Evolutionary conservation across 2,113 vertebrate genomes (phyloP).

Genomic region (Tetraodon nigroviridis): DNA sequence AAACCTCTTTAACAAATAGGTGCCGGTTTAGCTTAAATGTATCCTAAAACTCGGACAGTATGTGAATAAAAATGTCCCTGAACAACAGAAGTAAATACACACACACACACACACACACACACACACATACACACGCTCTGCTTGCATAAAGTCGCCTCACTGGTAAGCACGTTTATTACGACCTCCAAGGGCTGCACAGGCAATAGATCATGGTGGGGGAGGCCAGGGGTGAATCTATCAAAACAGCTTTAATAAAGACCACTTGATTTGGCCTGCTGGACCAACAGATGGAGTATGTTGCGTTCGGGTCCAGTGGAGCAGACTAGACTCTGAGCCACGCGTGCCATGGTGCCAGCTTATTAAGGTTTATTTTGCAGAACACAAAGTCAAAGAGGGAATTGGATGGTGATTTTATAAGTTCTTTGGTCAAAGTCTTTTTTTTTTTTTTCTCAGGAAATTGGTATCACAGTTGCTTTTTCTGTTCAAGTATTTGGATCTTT

Average conservation of each 20-base stretch:
- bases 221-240: slow-evolving; percentile 66
- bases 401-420: too few relatives aligned
- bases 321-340: slow-evolving; percentile 19
- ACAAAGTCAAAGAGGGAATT: slow-evolving; percentile 1
- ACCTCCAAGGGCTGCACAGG: slow-evolving; percentile 61
- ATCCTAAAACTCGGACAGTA: too few relatives aligned
- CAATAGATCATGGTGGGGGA: slow-evolving; percentile 63
- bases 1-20: too few relatives aligned
- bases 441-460: too few relatives aligned
- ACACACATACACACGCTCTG: slow-evolving; percentile 3
- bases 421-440: too few relatives aligned
- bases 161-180: slow-evolving; percentile 69
- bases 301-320: slow-evolving; percentile 62
- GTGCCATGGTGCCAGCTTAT: slow-evolving; percentile 35
- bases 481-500: too few relatives aligned
- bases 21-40: too few relatives aligned
- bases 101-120: slow-evolving; percentile 4
- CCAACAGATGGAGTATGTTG: slow-evolving; percentile 59
- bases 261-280: slow-evolving; percentile 62
- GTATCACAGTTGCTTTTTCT: too few relatives aligned
- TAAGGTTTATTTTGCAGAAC: slow-evolving; percentile 41
- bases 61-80: background rate
- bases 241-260: slow-evolving; percentile 66
- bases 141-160: slow-evolving; percentile 42
- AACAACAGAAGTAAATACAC: background rate